phyloP scores from a whole-genome alignment of 2,113 vertebrate genomes.

The Neolamprologus brichardi region DNA sequence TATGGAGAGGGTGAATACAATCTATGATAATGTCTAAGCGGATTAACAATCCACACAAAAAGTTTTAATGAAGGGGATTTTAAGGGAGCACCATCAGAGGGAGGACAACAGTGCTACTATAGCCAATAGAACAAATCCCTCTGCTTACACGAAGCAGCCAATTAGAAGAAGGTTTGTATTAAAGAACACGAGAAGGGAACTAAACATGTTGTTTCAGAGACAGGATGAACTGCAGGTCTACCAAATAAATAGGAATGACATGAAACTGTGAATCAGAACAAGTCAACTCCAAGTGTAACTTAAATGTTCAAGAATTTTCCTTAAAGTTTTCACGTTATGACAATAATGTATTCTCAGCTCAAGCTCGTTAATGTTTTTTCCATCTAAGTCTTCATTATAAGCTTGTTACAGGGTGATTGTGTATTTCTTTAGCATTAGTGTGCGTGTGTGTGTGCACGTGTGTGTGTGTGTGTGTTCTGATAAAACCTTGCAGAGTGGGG shows the following conservation, averaged over 20 bases:
- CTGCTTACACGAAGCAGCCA: background rate
- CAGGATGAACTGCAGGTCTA: background rate
- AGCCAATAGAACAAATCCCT: background rate
- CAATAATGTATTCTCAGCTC: background rate
- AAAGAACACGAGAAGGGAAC: background rate
- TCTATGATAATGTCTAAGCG: slow-evolving; percentile 5
- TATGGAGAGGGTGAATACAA: slow-evolving; percentile 29
- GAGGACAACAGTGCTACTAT: background rate
- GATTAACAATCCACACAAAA: background rate
- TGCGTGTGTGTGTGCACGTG: accelerated
- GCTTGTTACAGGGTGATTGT: background rate
- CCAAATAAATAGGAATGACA: background rate
- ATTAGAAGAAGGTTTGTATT: background rate
- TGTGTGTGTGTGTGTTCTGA: background rate
- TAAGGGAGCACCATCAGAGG: background rate
- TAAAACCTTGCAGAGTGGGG: background rate
- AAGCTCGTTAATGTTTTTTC: background rate
- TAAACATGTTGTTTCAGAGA: background rate
- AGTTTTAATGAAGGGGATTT: background rate
- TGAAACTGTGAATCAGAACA: background rate
- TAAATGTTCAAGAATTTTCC: background rate
- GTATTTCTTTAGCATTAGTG: background rate
- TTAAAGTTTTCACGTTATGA: background rate
- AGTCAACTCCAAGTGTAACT: background rate
- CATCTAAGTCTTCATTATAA: background rate